Percentiles rank a stretch among this genome's conserved stretches.
Conservation (phyloP, 2,113 vertebrate species). For the Anguilla rostrata region DNA sequence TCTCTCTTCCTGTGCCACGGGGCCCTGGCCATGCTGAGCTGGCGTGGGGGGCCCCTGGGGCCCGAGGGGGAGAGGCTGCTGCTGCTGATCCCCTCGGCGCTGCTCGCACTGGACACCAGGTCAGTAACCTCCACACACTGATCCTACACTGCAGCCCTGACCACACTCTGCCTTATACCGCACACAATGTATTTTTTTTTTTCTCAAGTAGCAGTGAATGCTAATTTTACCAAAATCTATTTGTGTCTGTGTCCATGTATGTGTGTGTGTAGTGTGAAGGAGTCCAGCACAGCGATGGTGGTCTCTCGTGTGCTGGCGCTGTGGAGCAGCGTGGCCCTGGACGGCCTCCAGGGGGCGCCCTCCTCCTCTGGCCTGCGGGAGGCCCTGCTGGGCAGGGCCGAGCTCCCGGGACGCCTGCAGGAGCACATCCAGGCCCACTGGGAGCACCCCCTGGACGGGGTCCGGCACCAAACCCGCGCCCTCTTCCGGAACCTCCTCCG, state of each 20-base stretch:
- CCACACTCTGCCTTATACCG: not conserved
- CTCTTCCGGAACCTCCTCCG: constrained; percentile 87
- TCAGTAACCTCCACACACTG: constrained; percentile 54
- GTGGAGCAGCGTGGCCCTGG: constrained; percentile 82
- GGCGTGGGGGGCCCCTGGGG: constrained; percentile 72
- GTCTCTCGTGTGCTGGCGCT: constrained; percentile 81
- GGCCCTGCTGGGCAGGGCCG: constrained; percentile 72
- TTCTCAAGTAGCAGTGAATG: too few species aligned
- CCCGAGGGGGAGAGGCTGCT: constrained; percentile 74
- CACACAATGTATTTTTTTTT: too few species aligned
- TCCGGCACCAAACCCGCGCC: constrained; percentile 86
- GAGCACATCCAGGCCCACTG: constrained; percentile 90
- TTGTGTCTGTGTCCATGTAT: not conserved
- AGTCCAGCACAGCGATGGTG: constrained; percentile 82
- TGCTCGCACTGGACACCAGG: constrained; percentile 84
- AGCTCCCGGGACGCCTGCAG: constrained; percentile 67
- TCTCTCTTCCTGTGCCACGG: constrained; percentile 88
- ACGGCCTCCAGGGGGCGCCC: constrained; percentile 63
- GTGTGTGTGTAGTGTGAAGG: constrained; percentile 74
- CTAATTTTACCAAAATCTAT: not conserved
- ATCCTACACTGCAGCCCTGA: not conserved
- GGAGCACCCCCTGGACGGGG: constrained; percentile 91
- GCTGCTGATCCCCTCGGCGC: constrained; percentile 69
- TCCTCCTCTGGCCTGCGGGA: constrained; percentile 62
- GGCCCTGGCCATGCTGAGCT: constrained; percentile 87